These are phyloP conservation scores for Pomacea canaliculata DNA, from an alignment of 2,888 invertebrate genomes.

Conservation along the genomic window DNA sequence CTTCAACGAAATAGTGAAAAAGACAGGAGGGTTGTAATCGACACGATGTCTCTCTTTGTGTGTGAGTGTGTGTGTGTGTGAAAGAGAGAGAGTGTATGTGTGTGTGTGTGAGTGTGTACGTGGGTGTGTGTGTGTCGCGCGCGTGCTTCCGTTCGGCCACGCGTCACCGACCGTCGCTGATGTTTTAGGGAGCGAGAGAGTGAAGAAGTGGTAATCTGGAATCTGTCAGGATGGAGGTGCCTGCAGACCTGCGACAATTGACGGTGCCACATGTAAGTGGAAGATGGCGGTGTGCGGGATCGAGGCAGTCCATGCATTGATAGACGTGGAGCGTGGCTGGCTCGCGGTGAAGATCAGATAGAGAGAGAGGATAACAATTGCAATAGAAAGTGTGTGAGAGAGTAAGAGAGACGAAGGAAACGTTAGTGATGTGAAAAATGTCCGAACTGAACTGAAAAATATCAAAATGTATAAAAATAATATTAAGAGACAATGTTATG, in stretches of 20 bases:
- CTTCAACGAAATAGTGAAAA: background rate
- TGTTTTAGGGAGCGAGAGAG: background rate
- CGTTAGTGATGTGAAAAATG: background rate
- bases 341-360: too few species aligned
- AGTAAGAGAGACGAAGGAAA: background rate
- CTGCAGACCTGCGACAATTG: background rate
- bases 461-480: background rate
- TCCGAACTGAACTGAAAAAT: background rate
- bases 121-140: too few species aligned
- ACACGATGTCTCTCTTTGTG: background rate
- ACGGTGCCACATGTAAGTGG: background rate
- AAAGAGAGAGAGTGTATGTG: too few species aligned
- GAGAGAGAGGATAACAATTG: background rate
- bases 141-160: background rate
- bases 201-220: background rate
- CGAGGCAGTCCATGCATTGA: too few species aligned
- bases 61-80: too few species aligned
- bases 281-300: background rate
- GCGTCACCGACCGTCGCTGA: background rate
- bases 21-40: conserved; percentile 5
- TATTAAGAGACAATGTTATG: background rate
- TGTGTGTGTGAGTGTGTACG: too few species aligned
- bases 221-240: background rate
- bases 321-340: too few species aligned
- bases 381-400: background rate